Evolutionary conservation across 2,888 invertebrate genomes (phyloP), one percentile per base, ranked within the genome.

Genomic region (Eumacrocentrus americanus): DNA sequence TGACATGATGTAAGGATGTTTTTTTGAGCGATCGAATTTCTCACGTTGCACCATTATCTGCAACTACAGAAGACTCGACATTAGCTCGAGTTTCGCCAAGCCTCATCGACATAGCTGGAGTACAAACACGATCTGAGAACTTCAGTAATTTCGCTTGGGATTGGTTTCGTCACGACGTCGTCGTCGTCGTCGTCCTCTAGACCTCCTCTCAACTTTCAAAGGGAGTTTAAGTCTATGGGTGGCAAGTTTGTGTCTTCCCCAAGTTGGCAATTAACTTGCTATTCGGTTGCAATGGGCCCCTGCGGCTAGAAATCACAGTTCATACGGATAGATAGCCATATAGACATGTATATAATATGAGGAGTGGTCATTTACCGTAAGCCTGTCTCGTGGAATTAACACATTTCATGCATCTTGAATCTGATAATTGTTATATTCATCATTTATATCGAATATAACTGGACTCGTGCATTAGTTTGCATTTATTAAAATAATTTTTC

Each of bases 341-440:
- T 38, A 7, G n/a, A 20, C 44, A 16, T 44, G n/a, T 38, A 29
- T 29, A 29, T 4, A 9, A 29, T 29, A 9, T 18, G 22, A 20
- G 11, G 44, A 44, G 11, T 20, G 34, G 18, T 34, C 25, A 50
- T 57, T 38, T 57, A 57, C 48, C 57, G 50, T 57, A 50, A 48
- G 57, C 9, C n/a, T 34, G 47, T 56, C 46, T 42, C 18, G 29
- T 46, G 40, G 38, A 40, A 57, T 57, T 50, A 57, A 50, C 57
- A 57, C 57, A 50, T 57, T 57, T 57, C 57, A 57, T 50, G 50
- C 29, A 40, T 37, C 50, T 25, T 38, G 50, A 20, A 50, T 57
- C 50, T 50, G 25, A 50, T 57, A 57, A 57, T 57, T 57, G 48
- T 56, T 54, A 12, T 54, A 29, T 38, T 50, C 29, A 50, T 57